These are phyloP conservation scores for Keiferia lycopersicella DNA, from an alignment of 2,888 invertebrate genomes.

Conservation along the genomic window DNA sequence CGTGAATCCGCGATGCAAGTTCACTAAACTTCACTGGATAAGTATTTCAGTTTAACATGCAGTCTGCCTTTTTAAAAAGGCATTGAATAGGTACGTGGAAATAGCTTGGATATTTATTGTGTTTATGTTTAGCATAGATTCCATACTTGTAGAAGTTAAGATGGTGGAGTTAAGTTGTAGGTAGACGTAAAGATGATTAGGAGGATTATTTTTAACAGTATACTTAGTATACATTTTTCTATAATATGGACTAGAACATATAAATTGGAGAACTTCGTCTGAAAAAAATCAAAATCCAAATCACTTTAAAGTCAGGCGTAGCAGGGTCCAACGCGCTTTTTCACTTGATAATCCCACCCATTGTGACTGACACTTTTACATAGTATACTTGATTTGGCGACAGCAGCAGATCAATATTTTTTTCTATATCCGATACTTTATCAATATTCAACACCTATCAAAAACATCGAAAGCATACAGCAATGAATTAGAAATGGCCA, in stretches of 20 bases:
- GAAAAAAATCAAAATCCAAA: conserved; percentile 36
- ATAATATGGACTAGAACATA: background rate
- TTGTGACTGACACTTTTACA: conserved; percentile 37
- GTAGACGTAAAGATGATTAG: too few species aligned
- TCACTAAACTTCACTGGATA: conserved; percentile 42
- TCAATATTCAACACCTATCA: background rate
- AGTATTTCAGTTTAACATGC: conserved; percentile 26
- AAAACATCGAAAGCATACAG: background rate
- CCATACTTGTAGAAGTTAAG: too few species aligned
- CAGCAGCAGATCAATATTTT: background rate
- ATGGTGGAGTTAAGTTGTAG: too few species aligned
- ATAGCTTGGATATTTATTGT: too few species aligned
- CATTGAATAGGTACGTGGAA: too few species aligned
- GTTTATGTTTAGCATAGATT: too few species aligned
- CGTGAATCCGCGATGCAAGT: conserved; percentile 59
- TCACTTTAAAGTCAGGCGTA: conserved; percentile 58
- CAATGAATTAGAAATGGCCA: conserved; percentile 5
- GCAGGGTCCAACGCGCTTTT: conserved; percentile 59
- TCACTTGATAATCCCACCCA: conserved; percentile 60
- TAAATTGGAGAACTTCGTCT: background rate
- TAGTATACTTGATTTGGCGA: conserved; percentile 30
- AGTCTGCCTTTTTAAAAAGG: background rate
- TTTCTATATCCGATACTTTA: background rate
- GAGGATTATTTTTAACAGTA: too few species aligned
- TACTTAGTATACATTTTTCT: background rate